Base-by-base conservation (phyloP, 2,797 vertebrate genomes). In the Amblyopsis hoosieri region DNA sequence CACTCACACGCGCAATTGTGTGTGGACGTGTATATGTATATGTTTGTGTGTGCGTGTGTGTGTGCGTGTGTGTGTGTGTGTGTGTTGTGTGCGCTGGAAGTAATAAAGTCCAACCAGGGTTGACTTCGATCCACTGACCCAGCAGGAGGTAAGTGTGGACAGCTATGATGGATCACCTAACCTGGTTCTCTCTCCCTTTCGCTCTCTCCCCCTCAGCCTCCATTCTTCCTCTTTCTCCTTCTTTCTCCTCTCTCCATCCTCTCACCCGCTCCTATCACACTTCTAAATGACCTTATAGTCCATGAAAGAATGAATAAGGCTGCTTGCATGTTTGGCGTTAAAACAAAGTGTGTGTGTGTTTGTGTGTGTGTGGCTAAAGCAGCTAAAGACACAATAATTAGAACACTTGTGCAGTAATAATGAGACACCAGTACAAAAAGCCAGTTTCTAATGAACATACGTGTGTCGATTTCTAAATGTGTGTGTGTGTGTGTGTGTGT, bases 81-180 rank as follows among this genome's bases (percentile, higher is more conserved):
- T 57, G 55, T 60, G 48, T 57, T 76, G 80, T 87, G 87, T 91
- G 93, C 89, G 90, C 91, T 91, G 93, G 93, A 95, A 96, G 93
- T 96, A 96, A 95, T 94, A 95, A 82, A 95, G 94, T 93, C 93
- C 91, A 94, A 90, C 93, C 91, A 93, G 94, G 91, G 90, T 93
- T 85, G 75, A 66, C 83, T 95, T 96, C 94, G 93, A 95, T 95
- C 87, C 93, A 76, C 82, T 94, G 94, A 96, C 94, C 95, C 94
- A 93, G 89, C 92, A 94, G 94, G 94, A 91, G 83, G 79, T 91
- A 69, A 86, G 84, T 92, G 90, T 87, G 95, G 94, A 96, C 94
- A 94, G 94, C 93, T 92, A 89, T 95, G 95, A 97, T 95, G 93
- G 94, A 95, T 96, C 94, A 94, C 93, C 87, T 87, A 92, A 90